phyloP scores from a whole-genome alignment of 2,888 invertebrate genomes.

The Sabatieria punctata region DNA sequence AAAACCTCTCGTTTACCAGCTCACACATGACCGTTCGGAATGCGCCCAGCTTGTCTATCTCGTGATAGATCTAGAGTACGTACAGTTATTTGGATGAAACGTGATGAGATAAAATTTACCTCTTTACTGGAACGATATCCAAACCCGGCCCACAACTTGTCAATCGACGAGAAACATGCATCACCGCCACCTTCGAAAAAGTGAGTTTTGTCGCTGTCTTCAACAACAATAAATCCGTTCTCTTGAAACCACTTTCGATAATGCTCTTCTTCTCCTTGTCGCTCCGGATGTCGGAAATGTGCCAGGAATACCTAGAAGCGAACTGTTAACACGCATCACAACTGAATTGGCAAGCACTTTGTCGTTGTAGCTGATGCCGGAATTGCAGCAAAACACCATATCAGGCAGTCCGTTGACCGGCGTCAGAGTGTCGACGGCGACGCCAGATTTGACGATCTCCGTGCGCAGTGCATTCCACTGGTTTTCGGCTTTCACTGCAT shows the following conservation, averaged over 20 bases:
- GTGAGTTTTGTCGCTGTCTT: slow-evolving; percentile 16
- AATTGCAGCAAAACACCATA: slow-evolving; percentile 30
- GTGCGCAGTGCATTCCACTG: slow-evolving; percentile 24
- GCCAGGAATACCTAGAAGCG: slow-evolving; percentile 19
- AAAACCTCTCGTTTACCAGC: slow-evolving; percentile 3
- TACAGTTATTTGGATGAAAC: no score
- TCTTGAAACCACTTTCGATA: slow-evolving; percentile 26
- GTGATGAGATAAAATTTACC: no score
- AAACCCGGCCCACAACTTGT: slow-evolving; percentile 28
- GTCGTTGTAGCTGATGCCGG: slow-evolving; percentile 22
- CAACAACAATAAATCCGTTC: slow-evolving; percentile 19
- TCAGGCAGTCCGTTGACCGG: slow-evolving; percentile 25
- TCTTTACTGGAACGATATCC: slow-evolving; percentile 21
- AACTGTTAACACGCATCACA: background rate
- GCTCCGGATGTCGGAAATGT: slow-evolving; percentile 25
- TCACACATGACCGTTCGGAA: slow-evolving; percentile 8
- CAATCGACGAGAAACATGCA: slow-evolving; percentile 23
- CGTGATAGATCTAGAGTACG: slow-evolving; percentile 4
- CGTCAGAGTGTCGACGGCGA: slow-evolving; percentile 22
- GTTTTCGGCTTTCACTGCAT: slow-evolving; percentile 18
- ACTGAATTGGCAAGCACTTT: slow-evolving; percentile 14
- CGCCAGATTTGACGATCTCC: slow-evolving; percentile 17
- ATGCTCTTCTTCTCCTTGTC: slow-evolving; percentile 25
- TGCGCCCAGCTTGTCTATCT: background rate
- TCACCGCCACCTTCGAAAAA: slow-evolving; percentile 29